Conservation (phyloP, 1,140 invertebrate genomes). For the Ruditapes philippinarum region DNA sequence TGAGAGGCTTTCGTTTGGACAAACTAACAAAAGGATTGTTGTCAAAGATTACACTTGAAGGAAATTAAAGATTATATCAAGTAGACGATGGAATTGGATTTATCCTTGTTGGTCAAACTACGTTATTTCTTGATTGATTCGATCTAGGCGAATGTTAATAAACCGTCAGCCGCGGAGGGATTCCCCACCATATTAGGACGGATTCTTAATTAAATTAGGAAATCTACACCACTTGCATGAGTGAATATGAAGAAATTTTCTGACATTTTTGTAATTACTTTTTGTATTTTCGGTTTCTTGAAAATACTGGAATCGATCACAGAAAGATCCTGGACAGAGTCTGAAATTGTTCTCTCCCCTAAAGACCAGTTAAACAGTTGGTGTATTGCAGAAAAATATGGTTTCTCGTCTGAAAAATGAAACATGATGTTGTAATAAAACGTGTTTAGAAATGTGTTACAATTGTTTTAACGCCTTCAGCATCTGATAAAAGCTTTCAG, state of each 20-base stretch:
- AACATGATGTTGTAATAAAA: too few species aligned
- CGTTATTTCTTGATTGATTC: slow-evolving; percentile 39
- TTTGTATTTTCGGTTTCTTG: not conserved
- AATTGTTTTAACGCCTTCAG: too few species aligned
- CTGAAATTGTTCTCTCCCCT: not conserved
- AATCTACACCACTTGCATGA: slow-evolving; percentile 2
- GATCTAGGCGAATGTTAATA: slow-evolving; percentile 19
- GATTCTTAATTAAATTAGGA: slow-evolving; percentile 53
- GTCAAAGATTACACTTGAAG: slow-evolving; percentile 39
- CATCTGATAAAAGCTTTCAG: too few species aligned
- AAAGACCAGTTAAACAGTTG: not conserved
- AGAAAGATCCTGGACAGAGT: too few species aligned
- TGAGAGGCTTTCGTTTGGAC: not conserved
- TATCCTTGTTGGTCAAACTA: slow-evolving; percentile 21
- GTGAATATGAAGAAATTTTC: slow-evolving; percentile 7
- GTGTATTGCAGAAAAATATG: not conserved
- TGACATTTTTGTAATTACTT: slow-evolving; percentile 26
- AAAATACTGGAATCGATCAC: not conserved
- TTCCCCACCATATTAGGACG: not conserved
- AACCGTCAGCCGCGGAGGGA: not conserved
- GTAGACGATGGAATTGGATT: slow-evolving; percentile 49
- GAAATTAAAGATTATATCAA: slow-evolving; percentile 65
- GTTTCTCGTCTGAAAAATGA: too few species aligned
- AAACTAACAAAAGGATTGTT: slow-evolving; percentile 40
- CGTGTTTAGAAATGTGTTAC: too few species aligned